These are phyloP conservation scores for Agonum fuliginosum DNA, from an alignment of 2,888 invertebrate species.

Conservation along the genomic window DNA sequence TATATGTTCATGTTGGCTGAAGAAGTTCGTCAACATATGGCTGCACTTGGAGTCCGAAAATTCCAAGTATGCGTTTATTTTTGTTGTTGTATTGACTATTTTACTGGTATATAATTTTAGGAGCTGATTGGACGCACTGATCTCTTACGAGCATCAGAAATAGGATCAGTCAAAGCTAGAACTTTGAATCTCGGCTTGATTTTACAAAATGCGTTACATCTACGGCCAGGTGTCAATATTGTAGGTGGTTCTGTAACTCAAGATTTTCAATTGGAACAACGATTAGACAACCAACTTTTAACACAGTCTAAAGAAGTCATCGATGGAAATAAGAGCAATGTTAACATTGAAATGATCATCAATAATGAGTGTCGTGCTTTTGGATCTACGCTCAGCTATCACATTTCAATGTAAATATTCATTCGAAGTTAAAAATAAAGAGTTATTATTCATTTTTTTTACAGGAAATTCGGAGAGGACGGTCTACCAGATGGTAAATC, in stretches of 20 bases:
- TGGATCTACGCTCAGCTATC: slow-evolving; percentile 94
- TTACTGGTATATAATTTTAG: slow-evolving; percentile 63
- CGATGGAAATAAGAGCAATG: slow-evolving; percentile 80
- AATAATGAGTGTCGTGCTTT: slow-evolving; percentile 95
- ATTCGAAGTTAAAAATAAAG: slow-evolving; percentile 14
- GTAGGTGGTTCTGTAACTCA: slow-evolving; percentile 90
- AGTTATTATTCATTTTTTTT: slow-evolving; percentile 46
- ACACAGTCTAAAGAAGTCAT: slow-evolving; percentile 84
- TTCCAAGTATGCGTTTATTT: slow-evolving; percentile 81
- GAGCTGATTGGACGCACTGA: slow-evolving; percentile 96
- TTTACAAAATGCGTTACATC: slow-evolving; percentile 90
- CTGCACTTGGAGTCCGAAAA: slow-evolving; percentile 89
- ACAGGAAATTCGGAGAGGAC: slow-evolving; percentile 88
- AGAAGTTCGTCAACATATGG: slow-evolving; percentile 95
- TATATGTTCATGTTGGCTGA: slow-evolving; percentile 98
- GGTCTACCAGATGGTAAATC: slow-evolving; percentile 87
- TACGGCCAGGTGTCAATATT: slow-evolving; percentile 93
- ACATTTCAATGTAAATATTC: slow-evolving; percentile 91
- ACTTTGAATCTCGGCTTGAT: slow-evolving; percentile 90
- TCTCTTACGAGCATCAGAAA: slow-evolving; percentile 85
- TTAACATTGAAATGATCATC: slow-evolving; percentile 86
- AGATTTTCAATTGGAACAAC: slow-evolving; percentile 91
- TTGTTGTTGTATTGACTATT: no score
- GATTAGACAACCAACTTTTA: slow-evolving; percentile 86
- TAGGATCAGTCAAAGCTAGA: slow-evolving; percentile 84